A percentile compares a stretch with the other conserved stretches of the same genome.
Evolutionary conservation across 2,888 invertebrate species (phyloP).

Genomic region (Trachelus iudaicus): DNA sequence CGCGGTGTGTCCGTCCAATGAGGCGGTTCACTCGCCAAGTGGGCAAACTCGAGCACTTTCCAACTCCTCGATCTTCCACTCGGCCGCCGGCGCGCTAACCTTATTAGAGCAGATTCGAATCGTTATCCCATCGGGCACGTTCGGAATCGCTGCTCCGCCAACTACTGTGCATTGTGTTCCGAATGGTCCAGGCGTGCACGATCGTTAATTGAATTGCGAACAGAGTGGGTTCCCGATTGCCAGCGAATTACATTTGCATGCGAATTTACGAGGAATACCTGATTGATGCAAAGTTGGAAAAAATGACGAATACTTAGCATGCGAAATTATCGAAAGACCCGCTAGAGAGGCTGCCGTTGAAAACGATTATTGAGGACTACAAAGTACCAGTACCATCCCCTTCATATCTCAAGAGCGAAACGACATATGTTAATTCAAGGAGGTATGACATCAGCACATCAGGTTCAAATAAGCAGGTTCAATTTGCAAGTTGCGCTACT

Average conservation of each 20-base stretch:
- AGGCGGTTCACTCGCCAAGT: conserved; percentile 29
- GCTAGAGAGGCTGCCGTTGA: background rate
- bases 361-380: background rate
- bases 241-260: background rate
- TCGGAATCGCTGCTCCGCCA: background rate
- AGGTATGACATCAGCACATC: background rate
- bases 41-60: conserved; percentile 36
- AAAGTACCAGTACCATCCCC: background rate
- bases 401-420: background rate
- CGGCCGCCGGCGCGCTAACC: conserved; percentile 41
- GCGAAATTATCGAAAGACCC: background rate
- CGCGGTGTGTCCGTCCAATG: background rate
- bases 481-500: conserved; percentile 19
- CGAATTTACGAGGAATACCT: background rate
- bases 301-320: background rate
- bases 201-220: background rate
- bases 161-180: background rate
- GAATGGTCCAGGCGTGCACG: background rate
- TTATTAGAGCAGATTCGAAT: conserved; percentile 52
- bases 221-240: background rate
- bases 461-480: conserved; percentile 24
- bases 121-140: conserved; percentile 38
- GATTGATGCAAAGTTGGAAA: background rate
- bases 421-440: background rate
- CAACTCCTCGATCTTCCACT: conserved; percentile 24